Evolutionary conservation across 2,113 vertebrate species (phyloP).

Genomic region (Phoenicopterus ruber): DNA sequence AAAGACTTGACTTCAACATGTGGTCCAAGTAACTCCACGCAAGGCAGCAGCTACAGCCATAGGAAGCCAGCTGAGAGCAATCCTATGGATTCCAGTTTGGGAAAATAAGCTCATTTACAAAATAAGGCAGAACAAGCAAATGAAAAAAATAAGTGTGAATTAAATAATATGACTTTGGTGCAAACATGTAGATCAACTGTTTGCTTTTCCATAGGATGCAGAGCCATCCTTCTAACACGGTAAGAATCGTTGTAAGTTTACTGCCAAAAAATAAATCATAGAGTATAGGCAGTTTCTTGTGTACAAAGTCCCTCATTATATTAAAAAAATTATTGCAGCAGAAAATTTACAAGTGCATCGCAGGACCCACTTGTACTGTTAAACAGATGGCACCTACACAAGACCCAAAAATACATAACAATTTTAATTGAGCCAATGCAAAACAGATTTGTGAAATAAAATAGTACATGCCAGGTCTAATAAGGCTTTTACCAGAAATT

Average conservation of each 20-base stretch:
- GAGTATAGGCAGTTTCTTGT: background rate
- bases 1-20: background rate
- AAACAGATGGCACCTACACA: slow-evolving; percentile 62
- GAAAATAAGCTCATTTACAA: background rate
- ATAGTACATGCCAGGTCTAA: slow-evolving; percentile 51
- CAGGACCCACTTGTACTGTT: slow-evolving; percentile 42
- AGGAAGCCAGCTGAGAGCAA: background rate
- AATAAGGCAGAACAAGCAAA: background rate
- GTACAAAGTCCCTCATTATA: background rate
- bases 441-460: slow-evolving; percentile 66
- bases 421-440: slow-evolving; percentile 68
- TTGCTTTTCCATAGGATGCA: slow-evolving; percentile 5
- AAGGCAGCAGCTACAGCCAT: background rate
- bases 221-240: background rate
- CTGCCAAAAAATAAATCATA: background rate
- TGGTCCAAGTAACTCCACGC: background rate
- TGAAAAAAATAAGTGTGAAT: background rate
- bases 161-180: background rate
- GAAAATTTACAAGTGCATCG: slow-evolving; percentile 40
- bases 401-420: slow-evolving; percentile 59
- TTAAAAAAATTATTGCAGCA: slow-evolving; percentile 21
- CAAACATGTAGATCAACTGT: slow-evolving; percentile 1
- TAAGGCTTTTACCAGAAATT: slow-evolving; percentile 28
- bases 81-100: background rate
- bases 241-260: background rate